Evolutionary conservation across 1,140 invertebrate genomes (phyloP).

Genomic region (Achroia grisella): DNA sequence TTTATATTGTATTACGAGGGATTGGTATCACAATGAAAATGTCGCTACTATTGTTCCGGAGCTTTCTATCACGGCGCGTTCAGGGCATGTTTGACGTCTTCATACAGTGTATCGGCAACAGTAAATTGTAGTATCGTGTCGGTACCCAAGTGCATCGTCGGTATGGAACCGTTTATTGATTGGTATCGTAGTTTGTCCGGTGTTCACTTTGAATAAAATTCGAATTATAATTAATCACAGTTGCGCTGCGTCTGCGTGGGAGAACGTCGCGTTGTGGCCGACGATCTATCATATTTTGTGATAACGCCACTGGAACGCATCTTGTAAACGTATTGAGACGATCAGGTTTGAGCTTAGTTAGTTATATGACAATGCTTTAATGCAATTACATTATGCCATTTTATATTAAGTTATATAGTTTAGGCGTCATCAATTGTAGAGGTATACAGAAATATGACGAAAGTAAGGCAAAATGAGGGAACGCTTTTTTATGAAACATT

Average conservation of each 20-base stretch:
- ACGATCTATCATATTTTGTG: slow-evolving; percentile 72
- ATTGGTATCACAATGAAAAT: slow-evolving; percentile 46
- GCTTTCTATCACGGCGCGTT: slow-evolving; percentile 42
- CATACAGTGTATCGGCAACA: slow-evolving; percentile 58
- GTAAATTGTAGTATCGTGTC: slow-evolving; percentile 70
- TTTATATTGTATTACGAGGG: slow-evolving; percentile 34
- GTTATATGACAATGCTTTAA: slow-evolving; percentile 43
- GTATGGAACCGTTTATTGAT: slow-evolving; percentile 73
- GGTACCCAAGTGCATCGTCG: slow-evolving; percentile 43
- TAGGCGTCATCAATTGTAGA: no score
- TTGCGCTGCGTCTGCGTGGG: slow-evolving; percentile 49
- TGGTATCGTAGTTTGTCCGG: slow-evolving; percentile 70
- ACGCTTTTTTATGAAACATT: no score
- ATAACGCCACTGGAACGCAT: slow-evolving; percentile 65
- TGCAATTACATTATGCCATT: slow-evolving; percentile 29
- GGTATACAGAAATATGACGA: no score
- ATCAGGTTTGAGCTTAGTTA: slow-evolving; percentile 45
- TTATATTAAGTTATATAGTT: slow-evolving; percentile 11
- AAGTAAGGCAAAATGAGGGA: no score
- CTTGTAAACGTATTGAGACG: slow-evolving; percentile 58
- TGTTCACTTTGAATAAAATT: slow-evolving; percentile 74
- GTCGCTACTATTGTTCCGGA: slow-evolving; percentile 51
- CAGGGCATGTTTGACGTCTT: slow-evolving; percentile 59
- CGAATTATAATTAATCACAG: slow-evolving; percentile 73
- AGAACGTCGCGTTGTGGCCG: slow-evolving; percentile 54